Evolutionary conservation across 2,113 vertebrate species (phyloP).

Genomic region (Tautogolabrus adspersus): DNA sequence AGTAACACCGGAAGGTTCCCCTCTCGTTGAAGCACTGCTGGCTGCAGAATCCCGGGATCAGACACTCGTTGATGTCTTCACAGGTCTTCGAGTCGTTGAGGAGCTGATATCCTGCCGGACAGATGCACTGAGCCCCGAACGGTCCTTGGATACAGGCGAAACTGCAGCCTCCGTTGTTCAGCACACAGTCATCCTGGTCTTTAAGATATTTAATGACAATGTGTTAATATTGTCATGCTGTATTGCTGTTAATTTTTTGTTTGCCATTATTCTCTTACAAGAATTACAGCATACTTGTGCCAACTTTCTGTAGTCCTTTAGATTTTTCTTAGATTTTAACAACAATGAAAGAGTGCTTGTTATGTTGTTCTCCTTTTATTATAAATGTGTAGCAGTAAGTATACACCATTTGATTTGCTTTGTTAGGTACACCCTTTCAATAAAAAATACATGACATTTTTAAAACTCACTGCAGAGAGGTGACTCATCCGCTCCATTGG

Average conservation of each 20-base stretch:
- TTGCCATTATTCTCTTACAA: too few relatives aligned
- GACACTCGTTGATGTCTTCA: conserved; percentile 79
- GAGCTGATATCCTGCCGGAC: conserved; percentile 73
- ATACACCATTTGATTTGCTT: too few relatives aligned
- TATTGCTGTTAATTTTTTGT: too few relatives aligned
- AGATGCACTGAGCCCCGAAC: conserved; percentile 79
- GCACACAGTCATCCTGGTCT: conserved; percentile 77
- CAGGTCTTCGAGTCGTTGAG: conserved; percentile 82
- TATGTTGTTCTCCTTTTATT: too few relatives aligned
- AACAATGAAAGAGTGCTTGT: too few relatives aligned
- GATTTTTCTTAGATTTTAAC: neutral
- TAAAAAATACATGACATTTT: neutral
- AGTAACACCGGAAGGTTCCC: conserved; percentile 80
- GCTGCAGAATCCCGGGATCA: conserved; percentile 81
- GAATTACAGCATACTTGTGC: too few relatives aligned
- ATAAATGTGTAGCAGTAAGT: too few relatives aligned
- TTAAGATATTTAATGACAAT: neutral
- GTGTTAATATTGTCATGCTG: neutral
- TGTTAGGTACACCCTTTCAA: neutral
- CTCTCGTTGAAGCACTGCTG: conserved; percentile 80
- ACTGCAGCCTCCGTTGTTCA: conserved; percentile 80
- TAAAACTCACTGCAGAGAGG: conserved; percentile 79
- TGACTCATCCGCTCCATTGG: conserved; percentile 79
- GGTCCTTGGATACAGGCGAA: conserved; percentile 76
- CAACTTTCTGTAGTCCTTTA: too few relatives aligned